These are phyloP conservation scores for Tragelaphus imberbis DNA, from an alignment of 2,113 vertebrate species.

Conservation along the genomic window DNA sequence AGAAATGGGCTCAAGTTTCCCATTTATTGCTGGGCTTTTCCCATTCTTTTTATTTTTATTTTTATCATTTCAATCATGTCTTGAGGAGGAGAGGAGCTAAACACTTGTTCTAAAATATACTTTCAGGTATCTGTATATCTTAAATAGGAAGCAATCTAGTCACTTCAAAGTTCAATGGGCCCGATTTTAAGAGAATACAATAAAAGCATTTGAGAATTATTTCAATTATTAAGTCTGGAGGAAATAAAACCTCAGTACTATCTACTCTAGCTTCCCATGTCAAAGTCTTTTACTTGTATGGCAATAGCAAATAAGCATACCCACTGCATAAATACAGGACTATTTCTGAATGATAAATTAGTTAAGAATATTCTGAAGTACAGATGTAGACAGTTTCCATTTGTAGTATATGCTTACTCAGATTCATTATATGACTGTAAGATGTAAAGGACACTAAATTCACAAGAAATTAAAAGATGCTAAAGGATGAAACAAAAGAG, in stretches of 20 bases:
- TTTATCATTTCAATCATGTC: background rate
- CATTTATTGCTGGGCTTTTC: background rate
- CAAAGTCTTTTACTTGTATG: background rate
- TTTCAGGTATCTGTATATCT: background rate
- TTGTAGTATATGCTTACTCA: background rate
- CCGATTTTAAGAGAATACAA: background rate
- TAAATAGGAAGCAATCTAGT: background rate
- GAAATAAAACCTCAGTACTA: constrained; percentile 9
- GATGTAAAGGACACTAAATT: background rate
- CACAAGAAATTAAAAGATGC: background rate
- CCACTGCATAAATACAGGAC: background rate
- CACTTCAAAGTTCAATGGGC: background rate
- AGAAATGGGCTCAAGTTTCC: background rate
- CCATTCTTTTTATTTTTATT: background rate
- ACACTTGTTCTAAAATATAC: background rate
- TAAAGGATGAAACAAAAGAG: background rate
- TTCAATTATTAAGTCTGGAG: background rate
- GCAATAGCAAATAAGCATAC: background rate
- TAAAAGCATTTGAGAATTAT: background rate
- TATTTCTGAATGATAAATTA: background rate
- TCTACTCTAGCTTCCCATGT: background rate
- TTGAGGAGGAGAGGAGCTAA: background rate
- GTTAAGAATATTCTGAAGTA: constrained; percentile 36
- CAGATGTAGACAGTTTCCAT: background rate
- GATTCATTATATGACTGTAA: background rate